Conservation (phyloP, 2,797 vertebrate genomes). For the Epinephelus coioides region DNA sequence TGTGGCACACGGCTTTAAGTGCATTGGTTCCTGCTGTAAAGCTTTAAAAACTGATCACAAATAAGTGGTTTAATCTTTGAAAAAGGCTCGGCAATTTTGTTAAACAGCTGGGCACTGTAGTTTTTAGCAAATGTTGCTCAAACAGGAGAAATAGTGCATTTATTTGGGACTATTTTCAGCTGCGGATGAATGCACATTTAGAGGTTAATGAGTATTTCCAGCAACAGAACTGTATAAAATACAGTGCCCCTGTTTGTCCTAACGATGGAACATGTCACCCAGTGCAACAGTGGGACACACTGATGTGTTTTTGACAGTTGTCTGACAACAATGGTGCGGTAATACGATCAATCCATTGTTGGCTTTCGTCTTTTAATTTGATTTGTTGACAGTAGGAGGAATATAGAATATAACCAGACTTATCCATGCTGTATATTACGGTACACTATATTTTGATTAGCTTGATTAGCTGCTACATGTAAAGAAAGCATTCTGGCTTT, state of each 20-base stretch:
- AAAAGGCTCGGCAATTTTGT: neutral
- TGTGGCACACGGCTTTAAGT: neutral
- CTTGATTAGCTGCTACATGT: constrained; percentile 13
- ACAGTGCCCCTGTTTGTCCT: too few relatives aligned
- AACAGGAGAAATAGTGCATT: neutral
- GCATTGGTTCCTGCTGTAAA: neutral
- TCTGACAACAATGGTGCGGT: too few relatives aligned
- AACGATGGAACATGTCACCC: neutral
- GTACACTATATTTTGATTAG: neutral
- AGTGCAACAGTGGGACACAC: neutral
- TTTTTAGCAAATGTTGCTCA: neutral
- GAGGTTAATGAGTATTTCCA: too few relatives aligned
- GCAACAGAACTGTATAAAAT: too few relatives aligned
- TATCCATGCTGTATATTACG: too few relatives aligned
- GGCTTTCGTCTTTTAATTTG: neutral
- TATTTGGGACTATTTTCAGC: constrained; percentile 3
- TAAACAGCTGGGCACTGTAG: neutral
- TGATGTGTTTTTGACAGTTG: neutral
- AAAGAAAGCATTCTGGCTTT: neutral
- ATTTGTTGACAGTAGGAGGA: constrained; percentile 6
- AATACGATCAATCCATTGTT: neutral
- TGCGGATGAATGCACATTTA: constrained; percentile 9
- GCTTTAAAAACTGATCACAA: neutral
- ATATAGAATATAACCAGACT: neutral
- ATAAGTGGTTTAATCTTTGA: neutral